Conservation (phyloP, 1,140 invertebrate species). For the Trissolcus basalis region DNA sequence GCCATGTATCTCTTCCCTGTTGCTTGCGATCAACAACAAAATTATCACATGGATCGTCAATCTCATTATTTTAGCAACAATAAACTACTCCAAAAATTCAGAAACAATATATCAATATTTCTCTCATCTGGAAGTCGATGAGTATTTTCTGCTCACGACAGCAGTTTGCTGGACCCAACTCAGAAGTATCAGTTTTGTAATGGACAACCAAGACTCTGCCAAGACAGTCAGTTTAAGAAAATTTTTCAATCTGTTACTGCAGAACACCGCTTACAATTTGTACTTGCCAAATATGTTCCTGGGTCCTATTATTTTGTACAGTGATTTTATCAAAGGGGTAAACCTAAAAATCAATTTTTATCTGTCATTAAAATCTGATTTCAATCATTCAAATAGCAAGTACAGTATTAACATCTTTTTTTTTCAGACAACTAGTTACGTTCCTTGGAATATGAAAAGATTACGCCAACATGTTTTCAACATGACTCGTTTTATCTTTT, state of each 20-base stretch:
- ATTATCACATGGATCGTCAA: slow-evolving; percentile 68
- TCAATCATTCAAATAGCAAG: too few relatives aligned
- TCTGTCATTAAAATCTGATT: too few relatives aligned
- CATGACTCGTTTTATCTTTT: slow-evolving; percentile 81
- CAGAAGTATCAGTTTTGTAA: slow-evolving; percentile 76
- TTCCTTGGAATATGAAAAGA: slow-evolving; percentile 69
- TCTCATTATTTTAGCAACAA: slow-evolving; percentile 63
- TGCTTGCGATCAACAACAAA: slow-evolving; percentile 65
- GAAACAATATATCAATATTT: slow-evolving; percentile 63
- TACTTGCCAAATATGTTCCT: slow-evolving; percentile 88
- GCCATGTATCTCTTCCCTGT: slow-evolving; percentile 67
- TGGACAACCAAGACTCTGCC: slow-evolving; percentile 68
- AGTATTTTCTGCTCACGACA: slow-evolving; percentile 72
- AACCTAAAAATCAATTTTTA: slow-evolving; percentile 34
- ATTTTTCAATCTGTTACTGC: slow-evolving; percentile 67
- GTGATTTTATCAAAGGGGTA: slow-evolving; percentile 79
- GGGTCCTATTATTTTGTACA: slow-evolving; percentile 87
- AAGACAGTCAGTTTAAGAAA: slow-evolving; percentile 43
- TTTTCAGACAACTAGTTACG: slow-evolving; percentile 69
- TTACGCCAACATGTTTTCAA: slow-evolving; percentile 74
- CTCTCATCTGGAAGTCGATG: slow-evolving; percentile 59
- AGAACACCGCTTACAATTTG: slow-evolving; percentile 83
- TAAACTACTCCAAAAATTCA: slow-evolving; percentile 67
- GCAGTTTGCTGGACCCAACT: slow-evolving; percentile 78
- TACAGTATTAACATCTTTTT: too few relatives aligned